Evolutionary conservation across 2,113 vertebrate species (phyloP).

Genomic region (Pipa parva): DNA sequence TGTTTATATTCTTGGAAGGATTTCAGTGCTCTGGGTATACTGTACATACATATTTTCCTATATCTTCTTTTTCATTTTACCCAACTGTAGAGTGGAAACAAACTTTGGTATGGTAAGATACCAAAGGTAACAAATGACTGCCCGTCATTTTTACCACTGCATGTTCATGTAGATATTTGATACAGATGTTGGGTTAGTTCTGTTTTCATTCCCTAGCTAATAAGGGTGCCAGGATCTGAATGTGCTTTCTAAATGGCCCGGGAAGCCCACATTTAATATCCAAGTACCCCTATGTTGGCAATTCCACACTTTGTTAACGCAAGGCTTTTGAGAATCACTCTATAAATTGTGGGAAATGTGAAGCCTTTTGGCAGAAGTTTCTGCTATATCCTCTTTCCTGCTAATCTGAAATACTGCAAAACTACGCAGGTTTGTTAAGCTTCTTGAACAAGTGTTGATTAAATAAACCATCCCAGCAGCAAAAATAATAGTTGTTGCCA

Average conservation of each 20-base stretch:
- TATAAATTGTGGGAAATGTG: conserved; percentile 27
- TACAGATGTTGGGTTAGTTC: conserved; percentile 22
- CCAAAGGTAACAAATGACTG: conserved; percentile 19
- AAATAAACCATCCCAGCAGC: conserved; percentile 15
- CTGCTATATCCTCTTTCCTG: conserved; percentile 18
- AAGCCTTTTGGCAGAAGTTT: neutral
- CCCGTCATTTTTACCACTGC: conserved; percentile 10
- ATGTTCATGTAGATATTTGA: conserved; percentile 22
- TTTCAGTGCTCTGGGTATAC: neutral
- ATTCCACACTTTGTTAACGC: conserved; percentile 22
- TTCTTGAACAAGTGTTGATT: conserved; percentile 19
- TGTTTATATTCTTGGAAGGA: neutral
- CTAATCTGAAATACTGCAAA: conserved; percentile 28
- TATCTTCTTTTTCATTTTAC: neutral
- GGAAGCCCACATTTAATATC: neutral
- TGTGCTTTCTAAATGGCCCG: conserved; percentile 26
- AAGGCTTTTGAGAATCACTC: conserved; percentile 13
- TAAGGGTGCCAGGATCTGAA: conserved; percentile 37
- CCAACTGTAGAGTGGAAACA: neutral
- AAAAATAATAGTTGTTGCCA: conserved; percentile 19
- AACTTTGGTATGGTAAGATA: conserved; percentile 8
- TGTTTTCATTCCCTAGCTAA: conserved; percentile 25
- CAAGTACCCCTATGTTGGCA: conserved; percentile 10
- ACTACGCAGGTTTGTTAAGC: conserved; percentile 5
- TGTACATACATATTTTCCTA: neutral